Base-by-base conservation (phyloP, 2,113 vertebrate species). In the Bufo gargarizans region DNA sequence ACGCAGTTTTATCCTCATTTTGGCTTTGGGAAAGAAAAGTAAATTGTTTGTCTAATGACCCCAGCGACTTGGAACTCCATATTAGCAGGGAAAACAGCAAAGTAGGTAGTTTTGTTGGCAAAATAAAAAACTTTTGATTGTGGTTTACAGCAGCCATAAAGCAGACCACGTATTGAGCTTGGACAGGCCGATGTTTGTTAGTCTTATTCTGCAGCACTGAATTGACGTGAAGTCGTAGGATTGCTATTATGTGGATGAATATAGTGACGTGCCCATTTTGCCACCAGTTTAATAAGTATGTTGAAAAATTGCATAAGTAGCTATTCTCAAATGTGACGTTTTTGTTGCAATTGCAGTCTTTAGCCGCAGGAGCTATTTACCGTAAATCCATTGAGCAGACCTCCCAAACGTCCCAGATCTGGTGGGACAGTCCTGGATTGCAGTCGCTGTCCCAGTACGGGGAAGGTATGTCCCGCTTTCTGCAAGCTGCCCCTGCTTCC, bases 41-140 rank as follows among this genome's bases (percentile, higher is more conserved):
- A 53, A 77, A 76, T 78, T 86, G 85, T 77, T 78, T 77, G 58
- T 77, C 56, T 86, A 65, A 59, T 86, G 72, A 61, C 74, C 74
- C 20, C 19, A 45, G 86, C 58, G 86, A 56, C 49, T 79, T 55
- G 71, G n/a, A 65, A 50, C 63, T 69, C 6, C 12, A 20, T 65
- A 79, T 49, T 10, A 49, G 12, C 45, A 61, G 13, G 12, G 3
- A 80, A 80, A 55, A 69, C 47, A 49, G 59, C 45, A 49, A 49
- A 86, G 45, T 45, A 53, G 59, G n/a, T 67, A 50, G 85, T 77
- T 85, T 77, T 86, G 65, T 3, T 16, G n/a, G 22, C 56, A 67
- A 55, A 63, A 53, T 59, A 20, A 56, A 33, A 59, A 50, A 50
- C 20, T 69, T 86, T 22, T 65, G 19, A 55, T 55, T 63, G 50